Evolutionary conservation across 2,797 vertebrate genomes (phyloP).

Genomic region (Parauchenoglanis ngamensis): DNA sequence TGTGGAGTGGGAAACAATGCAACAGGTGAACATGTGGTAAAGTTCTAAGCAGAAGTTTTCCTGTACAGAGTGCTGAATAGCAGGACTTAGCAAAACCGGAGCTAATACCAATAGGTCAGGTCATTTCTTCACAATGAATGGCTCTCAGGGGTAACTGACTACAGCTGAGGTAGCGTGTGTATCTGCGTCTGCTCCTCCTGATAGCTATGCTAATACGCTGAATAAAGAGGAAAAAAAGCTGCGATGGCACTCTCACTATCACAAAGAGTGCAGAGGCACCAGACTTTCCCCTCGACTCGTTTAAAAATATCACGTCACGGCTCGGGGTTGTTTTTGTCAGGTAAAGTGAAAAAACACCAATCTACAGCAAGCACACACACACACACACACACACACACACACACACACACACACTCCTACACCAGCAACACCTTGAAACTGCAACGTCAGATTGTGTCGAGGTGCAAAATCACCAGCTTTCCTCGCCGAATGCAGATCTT

Average conservation of each 20-base stretch:
- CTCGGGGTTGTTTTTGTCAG: slow-evolving; percentile 14
- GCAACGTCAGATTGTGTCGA: neutral
- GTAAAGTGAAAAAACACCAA: neutral
- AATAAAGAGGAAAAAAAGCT: slow-evolving; percentile 35
- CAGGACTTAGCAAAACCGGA: slow-evolving; percentile 37
- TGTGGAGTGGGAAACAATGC: neutral
- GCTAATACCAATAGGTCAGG: slow-evolving; percentile 55
- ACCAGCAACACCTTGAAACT: slow-evolving; percentile 30
- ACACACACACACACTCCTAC: neutral
- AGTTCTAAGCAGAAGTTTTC: neutral
- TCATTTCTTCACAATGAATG: slow-evolving; percentile 41
- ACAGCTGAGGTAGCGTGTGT: slow-evolving; percentile 44
- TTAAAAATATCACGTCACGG: slow-evolving; percentile 1
- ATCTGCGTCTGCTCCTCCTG: slow-evolving; percentile 54
- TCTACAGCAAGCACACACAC: neutral
- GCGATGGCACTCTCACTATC: slow-evolving; percentile 34
- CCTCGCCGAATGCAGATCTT: slow-evolving; percentile 28
- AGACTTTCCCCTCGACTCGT: slow-evolving; percentile 39
- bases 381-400: neutral
- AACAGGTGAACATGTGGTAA: neutral
- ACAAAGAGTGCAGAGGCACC: slow-evolving; percentile 21
- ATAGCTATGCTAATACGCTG: slow-evolving; percentile 60
- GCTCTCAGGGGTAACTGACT: slow-evolving; percentile 52
- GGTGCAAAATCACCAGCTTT: slow-evolving; percentile 42
- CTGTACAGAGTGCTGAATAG: slow-evolving; percentile 28